phyloP scores from a whole-genome alignment of 2,888 invertebrate species.

The Cheilosia grossa region DNA sequence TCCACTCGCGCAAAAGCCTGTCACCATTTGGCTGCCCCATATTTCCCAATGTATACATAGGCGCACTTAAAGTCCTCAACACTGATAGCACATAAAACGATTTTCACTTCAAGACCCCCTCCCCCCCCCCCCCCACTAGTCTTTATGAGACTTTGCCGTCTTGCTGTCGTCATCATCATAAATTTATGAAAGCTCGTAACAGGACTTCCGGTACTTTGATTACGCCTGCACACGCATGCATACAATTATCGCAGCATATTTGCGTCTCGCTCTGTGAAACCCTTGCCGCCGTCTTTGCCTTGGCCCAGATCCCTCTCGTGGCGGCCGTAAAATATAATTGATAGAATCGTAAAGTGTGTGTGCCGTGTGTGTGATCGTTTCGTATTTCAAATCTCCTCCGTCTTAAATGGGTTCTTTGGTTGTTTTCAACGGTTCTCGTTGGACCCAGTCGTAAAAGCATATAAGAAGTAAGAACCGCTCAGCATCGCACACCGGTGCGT shows the following conservation, averaged over 20 bases:
- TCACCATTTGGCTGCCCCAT: background rate
- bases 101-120: conserved; percentile 32
- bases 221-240: conserved; percentile 58
- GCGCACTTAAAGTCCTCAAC: background rate
- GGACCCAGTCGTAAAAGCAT: conserved; percentile 44
- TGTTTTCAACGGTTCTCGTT: conserved; percentile 64
- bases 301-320: conserved; percentile 22
- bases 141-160: conserved; percentile 4
- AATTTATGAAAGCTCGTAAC: conserved; percentile 50
- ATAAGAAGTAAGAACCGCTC: background rate
- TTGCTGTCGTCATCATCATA: conserved; percentile 34
- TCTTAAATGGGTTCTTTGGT: conserved; percentile 60
- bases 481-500: background rate
- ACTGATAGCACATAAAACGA: conserved; percentile 23
- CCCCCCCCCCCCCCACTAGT: conserved; percentile 1
- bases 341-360: conserved; percentile 65
- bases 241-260: conserved; percentile 52
- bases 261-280: background rate
- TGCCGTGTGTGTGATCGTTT: conserved; percentile 53
- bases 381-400: conserved; percentile 62
- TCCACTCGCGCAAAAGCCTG: background rate
- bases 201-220: conserved; percentile 61
- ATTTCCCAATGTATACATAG: background rate
- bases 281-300: background rate
- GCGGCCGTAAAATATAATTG: conserved; percentile 69